Evolutionary conservation across 2,888 invertebrate species (phyloP), one percentile per base, ranked within the genome.

Genomic region (Hartigia nigra): DNA sequence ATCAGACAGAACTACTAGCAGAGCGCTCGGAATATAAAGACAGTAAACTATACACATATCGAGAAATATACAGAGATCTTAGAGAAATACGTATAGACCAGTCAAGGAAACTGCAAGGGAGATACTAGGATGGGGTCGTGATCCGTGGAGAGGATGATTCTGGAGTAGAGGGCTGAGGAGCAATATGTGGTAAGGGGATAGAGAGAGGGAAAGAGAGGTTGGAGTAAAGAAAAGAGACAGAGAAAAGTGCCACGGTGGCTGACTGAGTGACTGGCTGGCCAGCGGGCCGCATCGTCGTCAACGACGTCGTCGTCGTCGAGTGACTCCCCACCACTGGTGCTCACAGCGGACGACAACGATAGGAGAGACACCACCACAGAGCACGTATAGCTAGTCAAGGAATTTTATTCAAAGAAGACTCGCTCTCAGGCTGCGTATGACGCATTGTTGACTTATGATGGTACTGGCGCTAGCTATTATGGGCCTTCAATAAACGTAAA

Each of bases 321-420:
- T 55, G 9, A 55, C 55, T 55, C 78, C 79, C 77, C 72, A 75
- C 78, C 34, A 32, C 69, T 72, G 70, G 74, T 69, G 78, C 74
- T 77, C 76, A 80, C 55, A 23, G 23, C 55, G 55, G 31, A 72
- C 72, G 72, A n/a, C 74, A 69, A n/a, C 74, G 74, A 37, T 70
- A 69, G 75, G 69, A 75, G 31, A 75, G 31, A 72, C 55, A 74
- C 55, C 55, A 55, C 55, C 55, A 23, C 55, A 55, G 55, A 23
- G 23, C 55, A 23, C 72, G 72, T 34, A 72, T 72, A 76, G 39
- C 76, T 85, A 86, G 87, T 86, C 87, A 88, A 91, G 91, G 90
- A 91, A 91, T 91, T 91, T 90, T 90, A 88, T 89, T 88, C 87
- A 84, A 86, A 32, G 87, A 86, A 89, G 90, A 91, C 89, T 89